phyloP scores from a whole-genome alignment of 2,888 invertebrate genomes.

The Esperia sulphurella region DNA sequence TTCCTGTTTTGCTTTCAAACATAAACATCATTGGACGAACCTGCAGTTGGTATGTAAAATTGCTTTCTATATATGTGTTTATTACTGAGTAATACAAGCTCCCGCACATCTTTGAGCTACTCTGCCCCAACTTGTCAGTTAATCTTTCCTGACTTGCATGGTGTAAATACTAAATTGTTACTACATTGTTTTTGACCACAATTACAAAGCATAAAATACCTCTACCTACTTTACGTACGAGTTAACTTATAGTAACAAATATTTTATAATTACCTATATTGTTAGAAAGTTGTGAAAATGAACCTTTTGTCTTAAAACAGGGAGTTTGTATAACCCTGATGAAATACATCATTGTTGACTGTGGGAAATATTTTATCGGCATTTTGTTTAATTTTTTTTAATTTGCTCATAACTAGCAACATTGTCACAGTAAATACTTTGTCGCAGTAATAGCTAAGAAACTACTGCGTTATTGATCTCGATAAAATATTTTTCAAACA shows the following conservation, averaged over 20 bases:
- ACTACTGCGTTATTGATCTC: too few relatives aligned
- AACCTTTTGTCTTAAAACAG: constrained; percentile 11
- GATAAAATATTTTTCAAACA: constrained; percentile 30
- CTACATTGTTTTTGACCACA: neutral
- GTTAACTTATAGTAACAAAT: too few relatives aligned
- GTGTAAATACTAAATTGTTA: constrained; percentile 1
- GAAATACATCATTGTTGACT: constrained; percentile 16
- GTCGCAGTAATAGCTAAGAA: too few relatives aligned
- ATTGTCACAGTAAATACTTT: too few relatives aligned
- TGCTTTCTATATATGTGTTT: constrained; percentile 31
- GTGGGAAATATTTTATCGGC: constrained; percentile 37
- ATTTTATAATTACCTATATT: neutral
- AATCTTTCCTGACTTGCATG: constrained; percentile 5
- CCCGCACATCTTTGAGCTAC: constrained; percentile 16
- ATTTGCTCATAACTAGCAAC: too few relatives aligned
- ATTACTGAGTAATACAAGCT: constrained; percentile 43
- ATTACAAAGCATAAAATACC: neutral
- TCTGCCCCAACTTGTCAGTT: neutral
- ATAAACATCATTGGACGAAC: constrained; percentile 61
- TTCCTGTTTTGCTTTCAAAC: constrained; percentile 65
- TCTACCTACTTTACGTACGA: neutral
- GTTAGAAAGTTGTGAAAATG: constrained; percentile 5
- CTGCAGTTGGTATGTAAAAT: constrained; percentile 72
- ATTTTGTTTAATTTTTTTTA: too few relatives aligned
- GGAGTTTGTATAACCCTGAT: constrained; percentile 47